phyloP scores from a whole-genome alignment of 2,888 invertebrate species.

The Eupeodes luniger region DNA sequence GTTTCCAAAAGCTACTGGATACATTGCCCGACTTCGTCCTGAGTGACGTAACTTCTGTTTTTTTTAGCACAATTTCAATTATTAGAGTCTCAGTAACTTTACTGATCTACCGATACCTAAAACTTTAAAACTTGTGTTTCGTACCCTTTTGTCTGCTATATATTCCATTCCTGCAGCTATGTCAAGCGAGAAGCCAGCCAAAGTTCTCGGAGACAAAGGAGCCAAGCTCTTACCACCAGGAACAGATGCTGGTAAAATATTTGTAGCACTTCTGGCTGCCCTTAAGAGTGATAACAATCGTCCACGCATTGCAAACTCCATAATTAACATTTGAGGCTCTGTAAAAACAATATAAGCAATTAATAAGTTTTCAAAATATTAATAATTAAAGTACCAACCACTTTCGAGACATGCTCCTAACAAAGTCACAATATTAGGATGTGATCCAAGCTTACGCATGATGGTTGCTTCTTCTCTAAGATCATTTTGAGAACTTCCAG shows the following conservation, averaged over 20 bases:
- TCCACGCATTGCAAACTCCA: conserved; percentile 94
- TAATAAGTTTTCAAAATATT: conserved; percentile 4
- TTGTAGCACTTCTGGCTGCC: conserved; percentile 84
- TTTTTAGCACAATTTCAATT: too few relatives aligned
- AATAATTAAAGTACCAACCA: conserved; percentile 85
- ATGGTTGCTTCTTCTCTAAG: conserved; percentile 92
- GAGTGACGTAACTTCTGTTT: too few relatives aligned
- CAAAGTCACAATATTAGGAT: conserved; percentile 92
- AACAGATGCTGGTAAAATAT: conserved; percentile 85
- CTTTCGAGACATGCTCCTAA: conserved; percentile 93
- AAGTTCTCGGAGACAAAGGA: conserved; percentile 86
- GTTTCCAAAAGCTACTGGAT: too few relatives aligned
- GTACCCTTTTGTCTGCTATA: conserved; percentile 90
- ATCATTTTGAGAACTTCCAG: conserved; percentile 90
- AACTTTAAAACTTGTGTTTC: neutral
- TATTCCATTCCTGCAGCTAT: conserved; percentile 95
- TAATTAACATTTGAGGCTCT: conserved; percentile 93
- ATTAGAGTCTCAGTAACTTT: too few relatives aligned
- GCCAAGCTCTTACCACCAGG: conserved; percentile 83
- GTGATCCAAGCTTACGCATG: conserved; percentile 92
- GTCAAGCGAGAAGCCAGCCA: conserved; percentile 92
- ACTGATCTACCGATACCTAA: too few relatives aligned
- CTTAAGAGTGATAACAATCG: conserved; percentile 91
- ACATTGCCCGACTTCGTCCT: too few relatives aligned
- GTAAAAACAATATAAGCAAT: conserved; percentile 79